A percentile compares a stretch with the other conserved stretches of the same genome.
Evolutionary conservation across 1,140 invertebrate species (phyloP).

Genomic region (Conus ventricosus): DNA sequence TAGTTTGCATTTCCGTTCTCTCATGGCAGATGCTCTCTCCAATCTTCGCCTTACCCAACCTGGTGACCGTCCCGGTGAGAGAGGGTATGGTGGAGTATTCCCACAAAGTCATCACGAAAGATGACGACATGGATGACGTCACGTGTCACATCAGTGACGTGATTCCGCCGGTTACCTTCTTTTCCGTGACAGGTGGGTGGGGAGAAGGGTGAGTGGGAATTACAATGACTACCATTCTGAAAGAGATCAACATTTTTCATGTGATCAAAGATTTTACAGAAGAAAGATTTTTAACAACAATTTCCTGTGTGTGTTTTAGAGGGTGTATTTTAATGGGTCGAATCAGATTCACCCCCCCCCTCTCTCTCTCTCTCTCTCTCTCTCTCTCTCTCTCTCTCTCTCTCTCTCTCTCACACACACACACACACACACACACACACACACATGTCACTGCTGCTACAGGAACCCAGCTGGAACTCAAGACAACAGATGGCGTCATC

Average conservation of each 20-base stretch:
- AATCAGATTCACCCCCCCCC: too few species aligned
- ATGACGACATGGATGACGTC: neutral
- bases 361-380: too few species aligned
- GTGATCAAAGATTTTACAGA: too few species aligned
- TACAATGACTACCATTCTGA: too few species aligned
- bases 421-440: neutral
- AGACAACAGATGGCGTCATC: neutral
- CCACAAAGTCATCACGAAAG: neutral
- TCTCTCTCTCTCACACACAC: too few species aligned
- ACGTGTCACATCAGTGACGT: neutral
- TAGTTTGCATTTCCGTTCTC: neutral
- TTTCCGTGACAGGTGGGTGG: neutral
- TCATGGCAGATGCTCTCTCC: neutral
- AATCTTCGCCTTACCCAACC: neutral
- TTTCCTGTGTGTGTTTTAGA: too few species aligned
- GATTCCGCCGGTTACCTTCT: neutral
- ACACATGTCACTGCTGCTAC: neutral
- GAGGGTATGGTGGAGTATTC: neutral
- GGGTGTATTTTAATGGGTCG: too few species aligned
- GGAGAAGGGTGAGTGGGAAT: too few species aligned
- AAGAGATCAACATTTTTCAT: too few species aligned
- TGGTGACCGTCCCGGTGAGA: neutral
- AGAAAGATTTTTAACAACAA: too few species aligned
- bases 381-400: too few species aligned
- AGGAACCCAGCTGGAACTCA: neutral